Evolutionary conservation across 2,888 invertebrate genomes (phyloP).

Genomic region (Drosophila acutilabella): DNA sequence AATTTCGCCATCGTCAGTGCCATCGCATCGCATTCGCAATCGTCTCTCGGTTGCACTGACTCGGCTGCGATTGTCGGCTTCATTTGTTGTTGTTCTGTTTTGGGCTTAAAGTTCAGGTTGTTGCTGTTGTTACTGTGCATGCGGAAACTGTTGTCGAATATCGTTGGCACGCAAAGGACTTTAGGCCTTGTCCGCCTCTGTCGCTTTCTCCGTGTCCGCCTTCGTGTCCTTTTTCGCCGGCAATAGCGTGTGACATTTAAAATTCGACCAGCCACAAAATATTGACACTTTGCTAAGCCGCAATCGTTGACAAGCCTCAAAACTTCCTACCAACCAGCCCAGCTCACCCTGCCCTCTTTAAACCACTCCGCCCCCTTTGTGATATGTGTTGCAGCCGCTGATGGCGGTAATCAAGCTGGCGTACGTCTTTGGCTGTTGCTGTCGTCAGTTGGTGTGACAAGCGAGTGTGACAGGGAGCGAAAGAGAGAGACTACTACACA

Average conservation of each 20-base stretch:
- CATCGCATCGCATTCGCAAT: conserved; percentile 37
- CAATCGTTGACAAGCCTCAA: conserved; percentile 13
- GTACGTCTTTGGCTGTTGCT: conserved; percentile 20
- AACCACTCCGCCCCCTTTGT: background rate
- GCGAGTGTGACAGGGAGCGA: conserved; percentile 26
- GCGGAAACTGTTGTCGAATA: conserved; percentile 22
- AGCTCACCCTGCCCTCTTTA: background rate
- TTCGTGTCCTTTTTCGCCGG: background rate
- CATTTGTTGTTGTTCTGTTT: conserved; percentile 16
- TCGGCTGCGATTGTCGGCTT: conserved; percentile 46
- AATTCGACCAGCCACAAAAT: conserved; percentile 64
- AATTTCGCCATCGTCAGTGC: conserved; percentile 3
- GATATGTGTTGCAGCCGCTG: conserved; percentile 48
- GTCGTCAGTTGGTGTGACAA: conserved; percentile 76
- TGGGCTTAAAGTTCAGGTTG: conserved; percentile 11
- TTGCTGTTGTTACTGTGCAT: conserved; percentile 16
- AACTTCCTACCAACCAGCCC: background rate
- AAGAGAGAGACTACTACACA: conserved; percentile 5
- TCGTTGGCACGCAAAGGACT: background rate
- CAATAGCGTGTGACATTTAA: conserved; percentile 56
- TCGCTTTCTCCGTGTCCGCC: background rate
- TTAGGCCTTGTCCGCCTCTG: background rate
- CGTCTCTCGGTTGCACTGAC: conserved; percentile 46
- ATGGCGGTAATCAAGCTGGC: conserved; percentile 53
- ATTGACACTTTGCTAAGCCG: conserved; percentile 73